Conservation (phyloP, 2,113 vertebrate genomes). For the Triplophysa dalaica region DNA sequence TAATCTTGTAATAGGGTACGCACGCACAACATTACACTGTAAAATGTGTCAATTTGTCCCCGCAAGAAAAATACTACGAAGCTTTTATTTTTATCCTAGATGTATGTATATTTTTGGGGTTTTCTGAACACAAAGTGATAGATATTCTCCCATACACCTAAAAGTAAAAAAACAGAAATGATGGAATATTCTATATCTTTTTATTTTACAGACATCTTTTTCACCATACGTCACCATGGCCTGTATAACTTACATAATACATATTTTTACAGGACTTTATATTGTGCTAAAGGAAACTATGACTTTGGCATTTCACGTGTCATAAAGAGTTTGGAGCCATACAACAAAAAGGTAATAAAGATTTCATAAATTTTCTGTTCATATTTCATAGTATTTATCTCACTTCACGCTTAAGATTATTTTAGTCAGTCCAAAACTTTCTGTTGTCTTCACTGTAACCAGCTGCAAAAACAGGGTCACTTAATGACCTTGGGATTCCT, state of each 20-base stretch:
- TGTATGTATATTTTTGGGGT: neutral
- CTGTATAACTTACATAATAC: neutral
- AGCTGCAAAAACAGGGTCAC: slow-evolving; percentile 50
- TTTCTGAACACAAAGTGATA: neutral
- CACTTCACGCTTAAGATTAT: neutral
- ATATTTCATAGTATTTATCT: neutral
- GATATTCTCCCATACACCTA: no score
- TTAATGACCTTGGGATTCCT: slow-evolving; percentile 11
- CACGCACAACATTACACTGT: slow-evolving; percentile 15
- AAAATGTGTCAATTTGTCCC: neutral
- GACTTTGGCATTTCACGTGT: slow-evolving; percentile 95
- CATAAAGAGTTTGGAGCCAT: slow-evolving; percentile 95
- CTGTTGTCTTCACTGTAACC: neutral
- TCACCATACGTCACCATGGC: neutral
- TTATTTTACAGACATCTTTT: neutral
- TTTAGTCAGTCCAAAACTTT: neutral
- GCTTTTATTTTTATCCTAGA: neutral
- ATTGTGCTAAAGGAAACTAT: slow-evolving; percentile 95
- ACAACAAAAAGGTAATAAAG: slow-evolving; percentile 85
- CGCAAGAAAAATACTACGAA: neutral
- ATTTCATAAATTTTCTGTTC: neutral
- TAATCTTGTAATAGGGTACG: slow-evolving; percentile 94
- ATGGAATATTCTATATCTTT: neutral
- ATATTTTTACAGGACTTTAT: slow-evolving; percentile 78
- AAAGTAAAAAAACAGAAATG: neutral